Evolutionary conservation across 30 jellyfish, hydroid and myxozoan genomes (phyloP), one percentile per base, ranked within the genome.

Genomic region (Aurelia aurita): DNA sequence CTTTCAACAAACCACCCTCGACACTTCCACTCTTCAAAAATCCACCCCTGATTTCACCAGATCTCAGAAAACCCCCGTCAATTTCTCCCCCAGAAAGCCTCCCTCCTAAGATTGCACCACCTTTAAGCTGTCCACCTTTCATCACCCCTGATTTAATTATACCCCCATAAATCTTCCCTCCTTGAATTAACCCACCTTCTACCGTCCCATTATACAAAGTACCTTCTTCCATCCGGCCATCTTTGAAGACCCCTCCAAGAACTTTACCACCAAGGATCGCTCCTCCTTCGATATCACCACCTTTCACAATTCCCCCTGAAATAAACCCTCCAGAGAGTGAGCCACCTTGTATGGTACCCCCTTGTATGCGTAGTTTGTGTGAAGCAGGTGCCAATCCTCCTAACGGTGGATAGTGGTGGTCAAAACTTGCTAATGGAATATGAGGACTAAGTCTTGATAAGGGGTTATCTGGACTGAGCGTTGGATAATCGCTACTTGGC

Each of bases 221-320:
- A 1, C 99, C 99, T 31, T 89, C 90, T 23, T 89, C 94, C 74
- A 94, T 74, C 51, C 90, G n/a, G 10, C 99, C 99, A 79, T 85
- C 82, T 49, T 67, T 72, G 73, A 94, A 73, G 26, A 79, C 62
- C 22, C 99, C 99, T 10, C 94, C 94, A 34, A 61, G 70, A 31
- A 94, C 58, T 62, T 61, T 74, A 58, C 99, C 99, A 16, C 95
- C 96, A 21, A 57, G 58, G 29, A 94, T 63, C 12, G 53, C 77
- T 2, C 99, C 99, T 32, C 99, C 99, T 47, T 85, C 86, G 27
- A 94, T 83, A 43, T 93, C 92, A 20, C 98, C 98, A 1, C 98
- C 98, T 3, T 80, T 65, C 28, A 93, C 79, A 5, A 58, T 84
- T 21, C 99, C 99, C 45, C 99, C 99, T 22, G 72, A 27, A 23